phyloP scores from a whole-genome alignment of 2,113 vertebrate species.

The Daphoenositta chrysoptera region DNA sequence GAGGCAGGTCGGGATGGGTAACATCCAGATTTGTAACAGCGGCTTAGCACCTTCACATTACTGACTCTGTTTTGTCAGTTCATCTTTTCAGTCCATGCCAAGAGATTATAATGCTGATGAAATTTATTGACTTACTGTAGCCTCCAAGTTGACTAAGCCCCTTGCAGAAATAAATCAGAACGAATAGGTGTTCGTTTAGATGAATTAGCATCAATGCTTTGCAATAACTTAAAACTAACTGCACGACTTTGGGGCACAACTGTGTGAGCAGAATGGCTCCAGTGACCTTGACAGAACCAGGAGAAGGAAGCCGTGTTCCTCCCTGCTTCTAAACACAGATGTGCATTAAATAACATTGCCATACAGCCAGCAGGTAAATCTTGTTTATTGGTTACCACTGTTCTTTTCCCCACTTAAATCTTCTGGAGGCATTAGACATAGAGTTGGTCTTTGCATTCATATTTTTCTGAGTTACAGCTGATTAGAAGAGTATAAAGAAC shows the following conservation, averaged over 20 bases:
- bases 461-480: neutral
- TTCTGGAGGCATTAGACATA: neutral
- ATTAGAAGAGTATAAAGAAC: neutral
- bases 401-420: neutral
- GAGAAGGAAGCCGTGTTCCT: neutral
- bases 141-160: conserved; percentile 18
- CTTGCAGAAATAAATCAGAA: conserved; percentile 41
- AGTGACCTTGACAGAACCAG: neutral
- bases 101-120: conserved; percentile 35
- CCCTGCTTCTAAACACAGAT: neutral
- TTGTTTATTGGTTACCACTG: neutral
- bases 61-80: neutral
- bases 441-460: neutral
- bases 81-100: conserved; percentile 15
- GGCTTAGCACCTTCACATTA: neutral
- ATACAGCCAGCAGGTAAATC: neutral
- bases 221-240: neutral
- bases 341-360: neutral
- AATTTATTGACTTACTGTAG: conserved; percentile 60
- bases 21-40: neutral
- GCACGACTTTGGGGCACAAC: neutral
- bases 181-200: conserved; percentile 23
- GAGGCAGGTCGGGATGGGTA: neutral
- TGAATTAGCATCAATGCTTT: conserved; percentile 34
- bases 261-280: neutral